These are phyloP conservation scores for Pinna nobilis DNA, from an alignment of 1,140 invertebrate genomes.

Conservation along the genomic window DNA sequence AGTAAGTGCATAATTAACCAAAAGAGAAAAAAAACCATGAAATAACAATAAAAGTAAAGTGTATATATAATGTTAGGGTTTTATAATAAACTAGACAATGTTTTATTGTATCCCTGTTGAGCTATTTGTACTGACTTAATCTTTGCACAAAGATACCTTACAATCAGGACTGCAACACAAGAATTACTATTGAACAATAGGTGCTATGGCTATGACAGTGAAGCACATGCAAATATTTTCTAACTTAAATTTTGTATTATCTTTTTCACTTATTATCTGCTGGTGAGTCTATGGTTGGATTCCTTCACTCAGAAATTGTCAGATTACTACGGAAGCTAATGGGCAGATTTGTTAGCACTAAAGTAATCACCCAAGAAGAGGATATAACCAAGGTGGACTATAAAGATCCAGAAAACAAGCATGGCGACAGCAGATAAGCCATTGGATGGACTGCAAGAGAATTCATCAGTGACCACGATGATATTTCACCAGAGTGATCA, in stretches of 20 bases:
- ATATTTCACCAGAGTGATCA: not conserved
- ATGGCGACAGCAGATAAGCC: not conserved
- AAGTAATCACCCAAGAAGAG: not conserved
- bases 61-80: not conserved
- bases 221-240: too few relatives aligned
- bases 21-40: too few relatives aligned
- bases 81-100: too few relatives aligned
- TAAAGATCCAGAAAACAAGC: constrained; percentile 7
- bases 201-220: constrained; percentile 16
- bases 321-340: not conserved
- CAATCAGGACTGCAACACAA: constrained; percentile 1
- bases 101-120: too few relatives aligned
- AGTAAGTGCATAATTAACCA: constrained; percentile 9
- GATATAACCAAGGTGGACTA: not conserved
- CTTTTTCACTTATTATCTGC: too few relatives aligned
- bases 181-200: constrained; percentile 4
- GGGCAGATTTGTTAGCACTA: not conserved
- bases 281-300: constrained; percentile 20
- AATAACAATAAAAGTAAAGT: not conserved
- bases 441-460: constrained; percentile 12
- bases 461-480: constrained; percentile 2
- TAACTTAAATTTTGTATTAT: too few relatives aligned
- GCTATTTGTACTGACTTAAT: too few relatives aligned
- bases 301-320: constrained; percentile 10
- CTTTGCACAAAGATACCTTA: not conserved